Evolutionary conservation across 1,140 invertebrate species (phyloP), one percentile per base, ranked within the genome.

Genomic region (Pseudomyrmex pallidus): DNA sequence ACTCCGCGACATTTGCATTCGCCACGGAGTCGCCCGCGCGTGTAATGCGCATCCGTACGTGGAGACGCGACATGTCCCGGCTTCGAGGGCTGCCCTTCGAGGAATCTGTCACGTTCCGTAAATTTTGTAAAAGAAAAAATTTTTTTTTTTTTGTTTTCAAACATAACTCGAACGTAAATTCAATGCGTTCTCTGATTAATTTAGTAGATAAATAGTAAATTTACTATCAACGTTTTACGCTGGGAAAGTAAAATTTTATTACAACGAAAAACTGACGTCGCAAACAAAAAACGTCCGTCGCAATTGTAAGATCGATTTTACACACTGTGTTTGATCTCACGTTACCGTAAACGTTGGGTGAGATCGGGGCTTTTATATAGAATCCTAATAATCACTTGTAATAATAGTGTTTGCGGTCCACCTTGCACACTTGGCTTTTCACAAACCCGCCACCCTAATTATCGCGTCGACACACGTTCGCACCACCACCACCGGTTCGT

Each of bases 371-470:
- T 46, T 59, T 88, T 57, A 56, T 52, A 59, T 52, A 59, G 35
- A 35, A 64, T 57, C 67, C 63, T 66, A 86, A 62, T 80, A 85
- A 84, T 74, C 44, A 15, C 62, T 50, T 50, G 52, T 44, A 61
- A 82, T 67, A 88, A 89, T 89, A 73, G 87, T 86, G 77, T 88
- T 89, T 88, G 87, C 48, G 87, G 84, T 89, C 85, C 87, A 89
- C 87, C 87, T 89, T 89, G 64, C 84, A 56, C 74, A 61, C 66
- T 64, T 63, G 59, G 50, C 64, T 59, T 87, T 89, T 89, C 67
- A 82, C 73, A 82, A 84, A 73, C 82, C 82, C 50, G 82, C 74
- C 85, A 87, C 85, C 87, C 87, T 89, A 89, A 89, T 89, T 89
- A 89, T 59, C 35, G 9, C 59, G 59, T 17, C 56, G 68, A 20